Evolutionary conservation across 2,113 vertebrate genomes (phyloP).

Genomic region (Neodon shergylaensis): DNA sequence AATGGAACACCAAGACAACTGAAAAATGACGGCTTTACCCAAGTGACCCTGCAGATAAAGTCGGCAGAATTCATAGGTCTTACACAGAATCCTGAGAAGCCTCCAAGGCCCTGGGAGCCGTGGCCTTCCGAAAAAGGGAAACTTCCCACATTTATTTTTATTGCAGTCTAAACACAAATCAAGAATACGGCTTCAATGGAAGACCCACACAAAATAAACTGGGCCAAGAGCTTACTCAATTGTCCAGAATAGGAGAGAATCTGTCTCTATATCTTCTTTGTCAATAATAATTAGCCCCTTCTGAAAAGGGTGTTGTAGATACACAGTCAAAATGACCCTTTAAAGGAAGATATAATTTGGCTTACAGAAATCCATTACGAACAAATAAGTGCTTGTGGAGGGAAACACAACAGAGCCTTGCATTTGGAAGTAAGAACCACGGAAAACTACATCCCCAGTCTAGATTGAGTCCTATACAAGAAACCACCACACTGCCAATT

Average conservation of each 20-base stretch:
- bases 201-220: conserved; percentile 13
- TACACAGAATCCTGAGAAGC: background rate
- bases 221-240: conserved; percentile 40
- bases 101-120: background rate
- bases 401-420: conserved; percentile 53
- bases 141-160: conserved; percentile 50
- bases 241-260: conserved; percentile 40
- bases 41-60: background rate
- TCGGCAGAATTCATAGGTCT: conserved; percentile 6
- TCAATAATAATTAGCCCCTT: conserved; percentile 76
- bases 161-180: conserved; percentile 46
- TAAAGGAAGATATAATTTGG: conserved; percentile 71
- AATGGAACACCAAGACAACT: background rate
- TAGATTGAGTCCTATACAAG: conserved; percentile 32
- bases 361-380: conserved; percentile 71
- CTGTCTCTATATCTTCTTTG: conserved; percentile 60
- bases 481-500: conserved; percentile 63
- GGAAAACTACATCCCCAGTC: background rate
- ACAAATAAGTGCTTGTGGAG: conserved; percentile 65
- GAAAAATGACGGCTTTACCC: background rate
- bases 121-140: conserved; percentile 19
- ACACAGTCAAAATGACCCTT: conserved; percentile 67
- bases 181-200: background rate
- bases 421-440: conserved; percentile 57
- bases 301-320: conserved; percentile 64